Conservation (phyloP, 2,888 invertebrate species). For the Caenorhabditis sulstoni region DNA sequence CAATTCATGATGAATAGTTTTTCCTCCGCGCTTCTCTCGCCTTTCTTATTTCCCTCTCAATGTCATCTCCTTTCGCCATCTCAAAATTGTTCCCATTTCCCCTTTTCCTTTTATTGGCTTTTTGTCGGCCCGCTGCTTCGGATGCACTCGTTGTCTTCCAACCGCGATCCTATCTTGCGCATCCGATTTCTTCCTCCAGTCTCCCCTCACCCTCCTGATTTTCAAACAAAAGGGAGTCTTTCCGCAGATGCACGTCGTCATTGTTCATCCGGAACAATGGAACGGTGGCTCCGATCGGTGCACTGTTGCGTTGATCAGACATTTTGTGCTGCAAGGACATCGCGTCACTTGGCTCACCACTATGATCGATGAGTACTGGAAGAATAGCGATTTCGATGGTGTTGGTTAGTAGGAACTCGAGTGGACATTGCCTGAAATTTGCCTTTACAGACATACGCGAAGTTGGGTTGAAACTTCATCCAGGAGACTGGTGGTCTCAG, state of each 20-base stretch:
- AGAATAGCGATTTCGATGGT: conserved; percentile 75
- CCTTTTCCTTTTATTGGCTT: conserved; percentile 55
- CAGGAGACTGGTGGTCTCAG: conserved; percentile 80
- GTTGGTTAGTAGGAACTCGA: conserved; percentile 69
- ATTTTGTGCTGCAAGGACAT: conserved; percentile 72
- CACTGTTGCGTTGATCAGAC: conserved; percentile 78
- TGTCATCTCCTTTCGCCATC: conserved; percentile 61
- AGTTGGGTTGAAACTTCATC: conserved; percentile 76
- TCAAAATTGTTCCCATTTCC: conserved; percentile 59
- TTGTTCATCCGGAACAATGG: conserved; percentile 80
- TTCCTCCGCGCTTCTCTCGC: conserved; percentile 13
- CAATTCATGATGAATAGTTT: conserved; percentile 2
- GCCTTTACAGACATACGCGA: conserved; percentile 74
- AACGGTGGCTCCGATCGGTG: conserved; percentile 80
- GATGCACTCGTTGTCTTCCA: conserved; percentile 48
- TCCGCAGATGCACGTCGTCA: conserved; percentile 78
- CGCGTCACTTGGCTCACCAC: conserved; percentile 79
- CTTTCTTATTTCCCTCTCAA: conserved; percentile 32
- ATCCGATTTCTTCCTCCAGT: conserved; percentile 38
- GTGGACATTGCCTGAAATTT: neutral
- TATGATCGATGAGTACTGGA: conserved; percentile 80
- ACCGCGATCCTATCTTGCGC: conserved; percentile 52
- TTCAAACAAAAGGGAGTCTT: neutral
- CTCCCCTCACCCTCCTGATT: conserved; percentile 15
- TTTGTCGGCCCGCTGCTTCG: conserved; percentile 55